Evolutionary conservation across 2,113 vertebrate genomes (phyloP).

Genomic region (Empidonax traillii): DNA sequence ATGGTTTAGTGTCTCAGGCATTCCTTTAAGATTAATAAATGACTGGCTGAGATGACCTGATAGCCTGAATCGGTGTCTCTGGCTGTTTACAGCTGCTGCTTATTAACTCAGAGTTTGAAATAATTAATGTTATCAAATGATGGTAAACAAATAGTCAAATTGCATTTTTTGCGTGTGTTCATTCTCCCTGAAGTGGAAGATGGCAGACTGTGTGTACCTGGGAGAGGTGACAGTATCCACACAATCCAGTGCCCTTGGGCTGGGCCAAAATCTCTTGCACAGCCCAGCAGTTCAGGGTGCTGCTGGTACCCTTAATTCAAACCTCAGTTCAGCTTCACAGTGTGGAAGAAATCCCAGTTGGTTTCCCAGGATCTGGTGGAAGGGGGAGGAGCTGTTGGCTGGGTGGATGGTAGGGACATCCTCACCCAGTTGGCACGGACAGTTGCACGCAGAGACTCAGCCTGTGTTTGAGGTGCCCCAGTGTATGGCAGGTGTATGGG

Average conservation of each 20-base stretch:
- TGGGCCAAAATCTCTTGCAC: rapidly evolving
- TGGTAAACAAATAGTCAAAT: background rate
- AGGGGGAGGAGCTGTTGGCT: background rate
- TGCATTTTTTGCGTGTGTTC: background rate
- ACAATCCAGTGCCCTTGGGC: rapidly evolving
- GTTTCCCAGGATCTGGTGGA: background rate
- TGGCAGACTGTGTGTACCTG: rapidly evolving
- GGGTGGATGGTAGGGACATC: background rate
- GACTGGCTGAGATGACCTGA: background rate
- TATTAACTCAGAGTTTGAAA: background rate
- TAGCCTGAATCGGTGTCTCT: background rate
- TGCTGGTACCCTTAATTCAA: rapidly evolving
- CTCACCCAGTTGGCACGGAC: rapidly evolving
- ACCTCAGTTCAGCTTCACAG: background rate
- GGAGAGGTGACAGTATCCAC: rapidly evolving
- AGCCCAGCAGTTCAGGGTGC: background rate
- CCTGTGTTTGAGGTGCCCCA: background rate
- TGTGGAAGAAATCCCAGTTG: background rate
- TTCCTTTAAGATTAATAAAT: conserved; percentile 8
- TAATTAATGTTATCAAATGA: conserved; percentile 21
- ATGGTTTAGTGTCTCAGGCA: background rate
- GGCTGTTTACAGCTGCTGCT: background rate
- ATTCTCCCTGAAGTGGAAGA: background rate
- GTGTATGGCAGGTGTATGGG: background rate
- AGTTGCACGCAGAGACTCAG: rapidly evolving